These are phyloP conservation scores for Furnarius figulus DNA, from an alignment of 2,113 vertebrate species.

Conservation along the genomic window DNA sequence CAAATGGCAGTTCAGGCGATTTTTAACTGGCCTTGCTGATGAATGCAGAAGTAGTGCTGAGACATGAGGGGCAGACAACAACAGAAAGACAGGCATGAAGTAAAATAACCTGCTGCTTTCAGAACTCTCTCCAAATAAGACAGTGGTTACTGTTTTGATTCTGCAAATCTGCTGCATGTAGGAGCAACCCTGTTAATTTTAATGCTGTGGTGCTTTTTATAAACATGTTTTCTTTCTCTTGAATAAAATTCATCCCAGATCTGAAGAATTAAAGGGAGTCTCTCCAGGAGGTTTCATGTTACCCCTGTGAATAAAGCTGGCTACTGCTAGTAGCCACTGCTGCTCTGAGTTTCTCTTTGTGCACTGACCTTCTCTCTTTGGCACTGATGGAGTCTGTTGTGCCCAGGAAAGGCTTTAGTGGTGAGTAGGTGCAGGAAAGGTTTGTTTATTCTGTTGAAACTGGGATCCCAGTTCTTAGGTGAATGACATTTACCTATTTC, in stretches of 20 bases:
- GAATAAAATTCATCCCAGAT: background rate
- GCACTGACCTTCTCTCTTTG: background rate
- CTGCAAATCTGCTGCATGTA: background rate
- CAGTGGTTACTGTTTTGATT: background rate
- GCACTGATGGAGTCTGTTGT: background rate
- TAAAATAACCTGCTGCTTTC: background rate
- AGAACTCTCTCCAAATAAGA: background rate
- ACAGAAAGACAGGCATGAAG: background rate
- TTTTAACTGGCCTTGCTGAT: conserved; percentile 63
- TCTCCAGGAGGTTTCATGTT: background rate
- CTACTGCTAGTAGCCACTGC: background rate
- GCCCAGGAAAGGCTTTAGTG: background rate
- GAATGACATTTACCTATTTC: conserved; percentile 57
- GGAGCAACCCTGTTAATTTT: background rate
- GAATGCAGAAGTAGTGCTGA: conserved; percentile 57
- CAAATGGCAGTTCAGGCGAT: conserved; percentile 36
- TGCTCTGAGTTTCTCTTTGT: background rate
- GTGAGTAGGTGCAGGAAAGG: conserved; percentile 4
- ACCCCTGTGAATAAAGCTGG: background rate
- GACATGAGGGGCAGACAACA: conserved; percentile 12
- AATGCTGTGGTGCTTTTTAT: background rate
- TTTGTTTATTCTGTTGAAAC: conserved; percentile 26
- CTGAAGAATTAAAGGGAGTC: background rate
- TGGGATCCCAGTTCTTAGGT: background rate
- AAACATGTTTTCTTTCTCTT: background rate